Conservation (phyloP, 2,113 vertebrate genomes). For the Telmatochromis sp. region DNA sequence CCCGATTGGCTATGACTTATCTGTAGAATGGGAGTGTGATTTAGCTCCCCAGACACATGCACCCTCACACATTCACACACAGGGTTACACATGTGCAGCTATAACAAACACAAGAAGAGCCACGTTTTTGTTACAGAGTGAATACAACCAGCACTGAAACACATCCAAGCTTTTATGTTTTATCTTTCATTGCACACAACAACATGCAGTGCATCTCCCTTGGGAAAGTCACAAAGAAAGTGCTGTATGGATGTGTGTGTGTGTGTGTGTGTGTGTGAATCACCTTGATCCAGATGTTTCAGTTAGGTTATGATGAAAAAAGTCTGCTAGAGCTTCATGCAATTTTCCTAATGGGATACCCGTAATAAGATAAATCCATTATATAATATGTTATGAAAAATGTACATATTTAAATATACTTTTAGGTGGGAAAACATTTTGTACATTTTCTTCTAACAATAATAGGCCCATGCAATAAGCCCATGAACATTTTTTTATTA, state of each 20-base stretch:
- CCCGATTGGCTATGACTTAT: constrained; percentile 57
- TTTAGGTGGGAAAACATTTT: neutral
- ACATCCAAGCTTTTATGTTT: neutral
- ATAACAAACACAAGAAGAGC: neutral
- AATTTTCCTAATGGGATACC: neutral
- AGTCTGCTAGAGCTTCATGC: neutral
- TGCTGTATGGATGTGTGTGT: neutral
- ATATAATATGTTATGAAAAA: neutral
- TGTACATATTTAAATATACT: neutral
- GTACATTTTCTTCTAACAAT: neutral
- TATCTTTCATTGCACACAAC: neutral
- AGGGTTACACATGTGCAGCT: neutral
- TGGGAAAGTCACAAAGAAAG: neutral
- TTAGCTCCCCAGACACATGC: constrained; percentile 4
- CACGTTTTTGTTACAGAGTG: neutral
- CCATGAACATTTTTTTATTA: neutral
- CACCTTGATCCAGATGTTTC: neutral
- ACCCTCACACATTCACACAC: neutral
- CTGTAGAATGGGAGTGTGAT: constrained; percentile 33
- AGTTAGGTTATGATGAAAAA: neutral
- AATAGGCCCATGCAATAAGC: neutral
- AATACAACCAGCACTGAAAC: neutral
- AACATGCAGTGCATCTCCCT: neutral
- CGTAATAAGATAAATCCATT: neutral
- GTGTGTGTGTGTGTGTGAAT: neutral